Conservation (phyloP, 2,113 vertebrate species). For the Chionis minor region DNA sequence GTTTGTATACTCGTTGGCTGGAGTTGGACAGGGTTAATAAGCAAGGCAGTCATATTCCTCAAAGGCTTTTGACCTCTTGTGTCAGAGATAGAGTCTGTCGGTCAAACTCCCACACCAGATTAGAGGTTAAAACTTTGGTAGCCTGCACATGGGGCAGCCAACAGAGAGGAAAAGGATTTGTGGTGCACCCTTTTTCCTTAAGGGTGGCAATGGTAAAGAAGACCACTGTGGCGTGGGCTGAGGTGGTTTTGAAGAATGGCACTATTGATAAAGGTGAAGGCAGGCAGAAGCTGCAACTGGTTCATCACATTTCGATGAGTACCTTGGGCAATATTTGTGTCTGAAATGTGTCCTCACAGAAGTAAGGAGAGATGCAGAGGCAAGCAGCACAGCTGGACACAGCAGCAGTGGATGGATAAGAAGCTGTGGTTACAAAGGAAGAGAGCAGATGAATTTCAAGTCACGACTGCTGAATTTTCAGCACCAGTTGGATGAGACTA, state of each 20-base stretch:
- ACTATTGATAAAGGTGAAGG: fast-evolving
- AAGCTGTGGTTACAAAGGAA: neutral
- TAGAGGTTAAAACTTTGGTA: neutral
- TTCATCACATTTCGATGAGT: neutral
- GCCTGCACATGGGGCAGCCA: neutral
- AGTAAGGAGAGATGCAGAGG: neutral
- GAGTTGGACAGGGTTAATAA: neutral
- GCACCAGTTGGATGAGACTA: neutral
- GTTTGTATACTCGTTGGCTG: neutral
- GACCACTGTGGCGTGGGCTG: fast-evolving
- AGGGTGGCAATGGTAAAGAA: neutral
- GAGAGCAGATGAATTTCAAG: neutral
- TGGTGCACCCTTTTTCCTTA: neutral
- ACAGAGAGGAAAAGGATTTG: neutral
- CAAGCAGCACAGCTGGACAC: neutral
- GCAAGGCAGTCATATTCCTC: neutral
- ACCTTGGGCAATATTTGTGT: neutral
- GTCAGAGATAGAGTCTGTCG: neutral
- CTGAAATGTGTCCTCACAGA: neutral
- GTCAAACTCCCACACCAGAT: neutral
- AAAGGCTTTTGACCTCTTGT: neutral
- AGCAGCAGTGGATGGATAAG: fast-evolving
- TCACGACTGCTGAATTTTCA: neutral
- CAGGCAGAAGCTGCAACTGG: neutral
- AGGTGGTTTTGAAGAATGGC: neutral